phyloP scores from a whole-genome alignment of 2,797 vertebrate genomes.

The Ptychadena robeensis region DNA sequence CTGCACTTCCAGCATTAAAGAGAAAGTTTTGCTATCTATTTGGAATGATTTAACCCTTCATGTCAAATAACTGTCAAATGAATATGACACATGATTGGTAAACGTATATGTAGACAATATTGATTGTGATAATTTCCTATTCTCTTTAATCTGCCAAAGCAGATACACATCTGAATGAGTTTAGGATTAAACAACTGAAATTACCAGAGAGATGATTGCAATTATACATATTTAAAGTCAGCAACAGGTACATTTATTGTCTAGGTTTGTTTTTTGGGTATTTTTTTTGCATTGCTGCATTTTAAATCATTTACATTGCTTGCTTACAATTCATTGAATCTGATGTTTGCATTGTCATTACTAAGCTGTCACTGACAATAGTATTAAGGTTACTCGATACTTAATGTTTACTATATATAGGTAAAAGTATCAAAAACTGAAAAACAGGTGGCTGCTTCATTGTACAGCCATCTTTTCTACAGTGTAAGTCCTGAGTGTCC shows the following conservation, averaged over 20 bases:
- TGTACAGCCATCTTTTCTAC: too few relatives aligned
- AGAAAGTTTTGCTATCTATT: background rate
- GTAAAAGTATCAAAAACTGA: too few relatives aligned
- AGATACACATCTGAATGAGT: slow-evolving; percentile 22
- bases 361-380: background rate
- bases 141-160: slow-evolving; percentile 37
- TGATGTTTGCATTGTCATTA: too few relatives aligned
- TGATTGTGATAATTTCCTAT: slow-evolving; percentile 33
- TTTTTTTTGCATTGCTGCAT: background rate
- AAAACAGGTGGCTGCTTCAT: too few relatives aligned
- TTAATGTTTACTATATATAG: background rate
- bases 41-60: slow-evolving; percentile 2
- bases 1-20: background rate
- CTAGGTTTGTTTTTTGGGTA: background rate
- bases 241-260: background rate
- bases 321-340: too few relatives aligned
- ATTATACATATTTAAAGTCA: background rate
- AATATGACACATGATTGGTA: slow-evolving; percentile 1
- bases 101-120: slow-evolving; percentile 32
- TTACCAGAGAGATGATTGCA: background rate
- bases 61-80: slow-evolving; percentile 9
- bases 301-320: too few relatives aligned
- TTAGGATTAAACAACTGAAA: slow-evolving; percentile 29
- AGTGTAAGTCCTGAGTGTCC: too few relatives aligned
- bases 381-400: background rate